Base-by-base conservation (phyloP, 2,888 invertebrate genomes). In the Yponomeuta evonymella region DNA sequence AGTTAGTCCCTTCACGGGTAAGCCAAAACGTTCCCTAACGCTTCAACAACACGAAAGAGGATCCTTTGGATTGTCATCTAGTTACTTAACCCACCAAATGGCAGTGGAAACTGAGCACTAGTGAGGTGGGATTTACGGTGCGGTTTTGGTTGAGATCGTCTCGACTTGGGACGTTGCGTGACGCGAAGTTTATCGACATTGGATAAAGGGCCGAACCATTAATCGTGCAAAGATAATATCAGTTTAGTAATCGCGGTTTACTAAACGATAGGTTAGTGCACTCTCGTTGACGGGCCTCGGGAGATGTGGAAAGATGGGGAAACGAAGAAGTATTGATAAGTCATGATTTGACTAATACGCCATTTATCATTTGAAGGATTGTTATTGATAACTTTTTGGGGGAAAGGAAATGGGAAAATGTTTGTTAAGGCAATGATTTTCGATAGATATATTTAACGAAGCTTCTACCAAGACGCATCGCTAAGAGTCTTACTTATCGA, bases 171-270 rank as follows among this genome's bases (percentile, higher is more conserved):
- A 79, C 78, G 86, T 36, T 85, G 78, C 71, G 75, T 73, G 70
- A 70, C 71, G 75, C 72, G 73, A 71, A 71, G 73, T 76, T 76
- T 81, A 83, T 86, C 86, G 87, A 86, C 87, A 83, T 86, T 85
- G 88, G 88, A 88, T 89, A 89, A 87, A 89, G 87, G 88, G 87
- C 83, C 69, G 80, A 75, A 77, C 83, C 87, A 90, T 90, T 89
- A 89, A 89, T 89, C 89, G 88, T 84, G 78, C 78, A 36, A 63
- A 62, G 70, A 70, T 70, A 70, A 70, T 70, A 70, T 70, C 70
- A 70, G 83, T 87, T 89, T 86, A 86, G 87, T 86, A 88, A 89
- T 88, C 87, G 85, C 81, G 84, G 88, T 88, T 89, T 88, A 88
- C 88, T 78, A 82, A 82, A 81, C 83, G 67, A 67, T 67, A 65